Evolutionary conservation across 1,140 invertebrate species (phyloP).

Genomic region (Pectinophora gossypiella): DNA sequence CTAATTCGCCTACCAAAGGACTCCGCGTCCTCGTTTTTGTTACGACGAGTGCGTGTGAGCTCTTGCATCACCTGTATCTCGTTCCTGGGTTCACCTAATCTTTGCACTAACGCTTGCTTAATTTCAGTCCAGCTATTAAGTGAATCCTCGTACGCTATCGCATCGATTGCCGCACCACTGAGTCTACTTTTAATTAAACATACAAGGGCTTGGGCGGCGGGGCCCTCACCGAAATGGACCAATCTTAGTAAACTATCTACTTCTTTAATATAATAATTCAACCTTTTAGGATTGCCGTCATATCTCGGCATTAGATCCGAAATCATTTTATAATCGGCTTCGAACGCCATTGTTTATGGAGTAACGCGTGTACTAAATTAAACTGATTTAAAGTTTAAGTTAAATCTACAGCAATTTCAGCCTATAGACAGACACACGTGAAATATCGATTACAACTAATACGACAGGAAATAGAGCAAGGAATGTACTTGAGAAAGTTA

Average conservation of each 20-base stretch:
- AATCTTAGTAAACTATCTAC: not conserved
- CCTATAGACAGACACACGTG: not conserved
- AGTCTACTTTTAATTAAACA: conserved; percentile 2
- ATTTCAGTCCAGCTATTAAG: not conserved
- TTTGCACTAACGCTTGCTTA: not conserved
- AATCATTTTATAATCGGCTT: not conserved
- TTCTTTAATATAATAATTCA: not conserved
- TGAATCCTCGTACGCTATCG: not conserved
- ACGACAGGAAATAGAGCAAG: not conserved
- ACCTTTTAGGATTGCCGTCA: not conserved
- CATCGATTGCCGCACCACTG: conserved; percentile 1
- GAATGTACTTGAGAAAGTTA: not conserved
- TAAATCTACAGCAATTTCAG: not conserved
- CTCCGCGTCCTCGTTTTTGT: conserved; percentile 2
- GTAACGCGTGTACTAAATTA: not conserved
- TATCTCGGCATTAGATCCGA: not conserved
- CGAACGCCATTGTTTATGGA: not conserved
- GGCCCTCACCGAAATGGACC: not conserved
- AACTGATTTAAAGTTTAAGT: not conserved
- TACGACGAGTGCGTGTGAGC: not conserved
- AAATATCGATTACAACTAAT: not conserved
- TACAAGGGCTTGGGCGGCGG: not conserved
- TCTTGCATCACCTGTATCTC: conserved; percentile 8
- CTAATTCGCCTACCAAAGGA: conserved; percentile 1
- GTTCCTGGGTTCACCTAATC: conserved; percentile 2